phyloP scores from a whole-genome alignment of 1,140 invertebrate species.

The Trichogramma pretiosum region DNA sequence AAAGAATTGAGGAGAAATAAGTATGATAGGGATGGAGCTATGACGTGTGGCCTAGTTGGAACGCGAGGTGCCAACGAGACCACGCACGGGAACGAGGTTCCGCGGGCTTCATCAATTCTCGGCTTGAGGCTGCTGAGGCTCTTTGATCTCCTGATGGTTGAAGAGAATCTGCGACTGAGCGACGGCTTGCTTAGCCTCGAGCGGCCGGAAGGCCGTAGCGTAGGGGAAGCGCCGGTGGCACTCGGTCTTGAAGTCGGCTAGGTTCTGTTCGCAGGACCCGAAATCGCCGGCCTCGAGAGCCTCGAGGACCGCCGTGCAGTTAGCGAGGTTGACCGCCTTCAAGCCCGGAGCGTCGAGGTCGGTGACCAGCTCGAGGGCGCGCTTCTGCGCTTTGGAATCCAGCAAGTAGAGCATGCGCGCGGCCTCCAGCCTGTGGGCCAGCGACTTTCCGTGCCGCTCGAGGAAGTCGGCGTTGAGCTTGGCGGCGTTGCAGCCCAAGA shows the following conservation, averaged over 20 bases:
- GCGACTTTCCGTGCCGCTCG: slow-evolving; percentile 50
- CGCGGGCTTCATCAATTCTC: no score
- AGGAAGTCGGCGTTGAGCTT: slow-evolving; percentile 67
- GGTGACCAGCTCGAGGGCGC: slow-evolving; percentile 56
- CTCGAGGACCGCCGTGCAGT: slow-evolving; percentile 68
- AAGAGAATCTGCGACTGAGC: not conserved
- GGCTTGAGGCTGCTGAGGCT: slow-evolving; percentile 1
- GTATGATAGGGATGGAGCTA: no score
- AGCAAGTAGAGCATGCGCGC: slow-evolving; percentile 63
- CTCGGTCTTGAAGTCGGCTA: slow-evolving; percentile 58
- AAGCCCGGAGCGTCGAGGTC: slow-evolving; percentile 49
- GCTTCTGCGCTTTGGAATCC: slow-evolving; percentile 50
- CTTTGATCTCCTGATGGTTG: slow-evolving; percentile 5
- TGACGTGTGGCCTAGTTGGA: slow-evolving; percentile 6
- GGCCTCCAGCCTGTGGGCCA: slow-evolving; percentile 64
- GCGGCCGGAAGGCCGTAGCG: slow-evolving; percentile 58
- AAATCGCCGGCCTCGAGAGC: slow-evolving; percentile 70
- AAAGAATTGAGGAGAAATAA: no score
- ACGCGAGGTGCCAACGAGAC: slow-evolving; percentile 3
- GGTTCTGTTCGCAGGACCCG: slow-evolving; percentile 59
- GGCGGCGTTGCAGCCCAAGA: slow-evolving; percentile 50
- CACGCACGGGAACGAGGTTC: no score
- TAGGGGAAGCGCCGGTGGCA: slow-evolving; percentile 69
- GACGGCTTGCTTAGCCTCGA: slow-evolving; percentile 24
- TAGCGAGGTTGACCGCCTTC: slow-evolving; percentile 54